Percentiles rank a stretch among this genome's conserved stretches.
Evolutionary conservation across 2,888 invertebrate genomes (phyloP).

Genomic region (Agrotis ipsilon): DNA sequence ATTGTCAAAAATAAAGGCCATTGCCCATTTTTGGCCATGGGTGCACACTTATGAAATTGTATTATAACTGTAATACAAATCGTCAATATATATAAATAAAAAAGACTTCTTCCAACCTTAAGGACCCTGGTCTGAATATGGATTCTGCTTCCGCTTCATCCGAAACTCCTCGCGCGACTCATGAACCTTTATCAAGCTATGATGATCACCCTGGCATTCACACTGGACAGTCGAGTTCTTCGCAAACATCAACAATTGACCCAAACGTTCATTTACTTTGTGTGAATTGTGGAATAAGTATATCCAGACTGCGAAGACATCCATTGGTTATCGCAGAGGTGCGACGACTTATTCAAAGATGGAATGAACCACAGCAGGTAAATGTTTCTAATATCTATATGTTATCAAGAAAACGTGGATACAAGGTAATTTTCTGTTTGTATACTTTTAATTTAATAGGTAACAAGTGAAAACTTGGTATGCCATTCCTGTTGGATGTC

Average conservation of each 20-base stretch:
- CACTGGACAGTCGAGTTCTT: constrained; percentile 3
- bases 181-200: background rate
- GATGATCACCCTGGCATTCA: background rate
- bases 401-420: background rate
- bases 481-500: background rate
- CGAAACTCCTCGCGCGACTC: background rate
- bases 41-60: too few species aligned
- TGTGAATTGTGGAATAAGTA: constrained; percentile 1
- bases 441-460: background rate
- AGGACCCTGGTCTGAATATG: background rate
- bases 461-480: constrained; percentile 1
- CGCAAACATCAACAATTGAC: background rate
- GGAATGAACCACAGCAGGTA: background rate
- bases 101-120: background rate
- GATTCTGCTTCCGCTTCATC: background rate
- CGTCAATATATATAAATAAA: too few species aligned
- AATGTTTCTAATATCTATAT: background rate
- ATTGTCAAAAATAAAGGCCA: too few species aligned
- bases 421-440: background rate
- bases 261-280: background rate
- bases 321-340: constrained; percentile 1
- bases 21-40: too few species aligned
- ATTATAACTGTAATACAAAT: too few species aligned
- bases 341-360: background rate
- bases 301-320: background rate